phyloP scores from a whole-genome alignment of 2,888 invertebrate species.

The Eurytoma californica region DNA sequence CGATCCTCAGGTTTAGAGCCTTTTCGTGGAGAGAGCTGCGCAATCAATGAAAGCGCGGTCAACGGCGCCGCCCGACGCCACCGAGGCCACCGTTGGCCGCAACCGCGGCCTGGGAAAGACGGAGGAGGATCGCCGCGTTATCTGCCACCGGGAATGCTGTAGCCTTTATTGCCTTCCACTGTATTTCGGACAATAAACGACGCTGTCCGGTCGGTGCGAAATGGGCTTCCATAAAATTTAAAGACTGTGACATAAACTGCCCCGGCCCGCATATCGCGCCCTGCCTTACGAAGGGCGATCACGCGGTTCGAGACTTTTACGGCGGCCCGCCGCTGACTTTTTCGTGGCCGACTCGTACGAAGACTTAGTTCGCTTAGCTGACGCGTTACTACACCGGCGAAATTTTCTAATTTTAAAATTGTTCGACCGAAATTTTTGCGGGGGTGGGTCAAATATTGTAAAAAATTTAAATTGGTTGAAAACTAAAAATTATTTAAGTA shows the following conservation, averaged over 20 bases:
- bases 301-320: background rate
- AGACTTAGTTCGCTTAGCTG: background rate
- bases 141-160: conserved; percentile 61
- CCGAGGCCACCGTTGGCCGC: conserved; percentile 43
- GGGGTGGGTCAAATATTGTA: too few relatives aligned
- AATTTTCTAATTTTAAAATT: background rate
- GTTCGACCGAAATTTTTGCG: too few relatives aligned
- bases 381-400: background rate
- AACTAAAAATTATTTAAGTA: too few relatives aligned
- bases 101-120: conserved; percentile 29
- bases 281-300: background rate
- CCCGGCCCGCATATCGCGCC: conserved; percentile 16
- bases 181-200: conserved; percentile 68
- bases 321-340: background rate
- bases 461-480: too few relatives aligned
- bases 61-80: conserved; percentile 3
- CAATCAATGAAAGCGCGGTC: conserved; percentile 41
- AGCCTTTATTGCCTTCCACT: conserved; percentile 65
- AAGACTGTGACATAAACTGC: conserved; percentile 63
- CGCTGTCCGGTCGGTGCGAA: conserved; percentile 64
- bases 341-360: background rate
- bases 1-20: conserved; percentile 11
- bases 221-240: conserved; percentile 67
- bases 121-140: conserved; percentile 59
- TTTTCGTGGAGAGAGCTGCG: background rate